Evolutionary conservation across 2,888 invertebrate species (phyloP), one percentile per base, ranked within the genome.

Genomic region (Brachyopa scutellaris): DNA sequence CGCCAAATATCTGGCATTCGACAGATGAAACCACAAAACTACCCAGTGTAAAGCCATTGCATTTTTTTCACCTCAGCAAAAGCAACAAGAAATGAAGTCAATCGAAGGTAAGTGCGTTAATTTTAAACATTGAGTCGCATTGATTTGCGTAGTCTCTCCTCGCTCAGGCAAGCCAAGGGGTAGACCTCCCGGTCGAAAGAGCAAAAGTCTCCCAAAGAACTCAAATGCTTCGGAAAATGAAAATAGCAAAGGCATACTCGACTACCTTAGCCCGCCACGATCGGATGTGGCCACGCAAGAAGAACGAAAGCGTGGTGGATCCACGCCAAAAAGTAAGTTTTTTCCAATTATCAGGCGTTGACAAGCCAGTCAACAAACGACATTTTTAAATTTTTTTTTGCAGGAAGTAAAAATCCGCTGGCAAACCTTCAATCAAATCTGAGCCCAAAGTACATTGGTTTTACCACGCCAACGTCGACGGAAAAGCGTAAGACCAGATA

Each of bases 401-500:
- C 53, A 87, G 86, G 86, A 80, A 88, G 86, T 61, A 88, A 88
- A 66, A 78, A 85, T 72, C 84, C 85, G 15, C 78, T 89, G 33
- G 86, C 87, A 7, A 88, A 88, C 51, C 86, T 90, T 15, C 85
- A 89, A 76, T 89, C 90, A 3, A 87, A 86, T 38, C 74, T 90
- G 11, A 90, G 88, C 29, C 88, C 90, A 0, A 90, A 90, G 69
- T 89, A 88, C 72, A 89, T 89, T 64, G 90, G 89, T n/a, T 87
- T 87, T 36, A 73, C 67, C 9, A 86, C 85, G 5, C 84, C 85
- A 11, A 67, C 86, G 85, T 83, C 84, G 84, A 26, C 88, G 85
- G 31, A 85, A 29, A 45, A 79, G 47, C 51, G 77, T n/a, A 49
- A 47, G 40, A 45, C 79, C 2, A 78, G 33, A 38, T 67, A 61